Percentiles rank a stretch among this genome's conserved stretches.
Conservation (phyloP, 2,888 invertebrate genomes). For the Xanthia icteritia region DNA sequence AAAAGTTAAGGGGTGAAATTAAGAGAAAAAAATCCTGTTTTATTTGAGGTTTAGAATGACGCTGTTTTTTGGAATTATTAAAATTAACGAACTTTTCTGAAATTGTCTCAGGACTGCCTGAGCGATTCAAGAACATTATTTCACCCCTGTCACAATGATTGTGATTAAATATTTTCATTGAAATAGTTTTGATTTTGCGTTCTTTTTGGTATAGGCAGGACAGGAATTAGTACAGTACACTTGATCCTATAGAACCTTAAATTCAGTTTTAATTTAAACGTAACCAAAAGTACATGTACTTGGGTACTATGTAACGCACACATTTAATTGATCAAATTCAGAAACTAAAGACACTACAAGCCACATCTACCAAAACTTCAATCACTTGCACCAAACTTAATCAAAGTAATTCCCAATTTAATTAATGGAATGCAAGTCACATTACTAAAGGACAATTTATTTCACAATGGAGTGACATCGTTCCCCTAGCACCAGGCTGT, state of each 20-base stretch:
- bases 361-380: constrained; percentile 20
- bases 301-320: too few relatives aligned
- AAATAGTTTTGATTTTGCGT: neutral
- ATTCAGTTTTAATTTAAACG: neutral
- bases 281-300: neutral
- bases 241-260: neutral
- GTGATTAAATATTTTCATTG: neutral
- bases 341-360: neutral
- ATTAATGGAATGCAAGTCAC: constrained; percentile 41
- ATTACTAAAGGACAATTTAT: constrained; percentile 52
- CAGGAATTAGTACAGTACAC: neutral
- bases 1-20: constrained; percentile 7
- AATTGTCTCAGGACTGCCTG: neutral
- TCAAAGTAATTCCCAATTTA: constrained; percentile 42
- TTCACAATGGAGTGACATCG: constrained; percentile 34
- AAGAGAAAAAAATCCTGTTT: neutral
- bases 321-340: neutral
- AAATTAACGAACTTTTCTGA: neutral
- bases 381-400: constrained; percentile 34
- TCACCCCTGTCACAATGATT: neutral
- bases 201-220: neutral
- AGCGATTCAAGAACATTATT: neutral
- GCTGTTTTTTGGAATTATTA: neutral
- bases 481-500: constrained; percentile 49
- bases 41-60: neutral